phyloP scores from a whole-genome alignment of 2,797 vertebrate species.

The Mormyrus proboscirostris region DNA sequence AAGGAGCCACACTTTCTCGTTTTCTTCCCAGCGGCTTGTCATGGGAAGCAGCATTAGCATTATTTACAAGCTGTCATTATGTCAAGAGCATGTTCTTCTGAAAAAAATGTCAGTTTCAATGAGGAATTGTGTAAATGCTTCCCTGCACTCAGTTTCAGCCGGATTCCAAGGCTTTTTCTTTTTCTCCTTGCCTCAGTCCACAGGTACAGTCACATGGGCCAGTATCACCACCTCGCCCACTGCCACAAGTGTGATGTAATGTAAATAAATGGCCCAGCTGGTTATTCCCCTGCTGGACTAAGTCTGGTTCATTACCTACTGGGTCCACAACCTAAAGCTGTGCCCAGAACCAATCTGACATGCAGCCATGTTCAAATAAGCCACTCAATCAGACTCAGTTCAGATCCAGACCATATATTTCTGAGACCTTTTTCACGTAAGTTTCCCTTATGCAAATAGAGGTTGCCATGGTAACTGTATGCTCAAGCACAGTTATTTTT shows the following conservation, averaged over 20 bases:
- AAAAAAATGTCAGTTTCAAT: neutral
- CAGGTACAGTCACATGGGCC: neutral
- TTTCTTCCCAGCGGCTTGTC: neutral
- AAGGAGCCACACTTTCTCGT: neutral
- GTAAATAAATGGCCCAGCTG: neutral
- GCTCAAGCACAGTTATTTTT: conserved; percentile 23
- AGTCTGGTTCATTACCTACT: neutral
- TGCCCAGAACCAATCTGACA: neutral
- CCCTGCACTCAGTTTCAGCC: neutral
- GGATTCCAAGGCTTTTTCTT: neutral
- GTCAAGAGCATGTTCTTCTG: neutral
- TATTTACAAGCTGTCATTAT: neutral
- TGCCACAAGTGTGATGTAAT: neutral
- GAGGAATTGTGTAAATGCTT: neutral
- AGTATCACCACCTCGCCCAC: neutral
- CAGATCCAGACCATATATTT: conserved; percentile 36
- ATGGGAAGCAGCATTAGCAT: neutral
- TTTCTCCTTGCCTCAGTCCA: neutral
- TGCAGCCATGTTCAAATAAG: neutral
- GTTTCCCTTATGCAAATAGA: conserved; percentile 20
- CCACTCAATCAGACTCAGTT: neutral
- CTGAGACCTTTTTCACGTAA: conserved; percentile 32
- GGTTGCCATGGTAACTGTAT: conserved; percentile 24
- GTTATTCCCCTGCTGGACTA: neutral
- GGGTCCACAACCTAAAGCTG: neutral